A percentile compares a stretch with the other conserved stretches of the same genome.
Conservation (phyloP, 2,113 vertebrate species). For the Sceloporus undulatus region DNA sequence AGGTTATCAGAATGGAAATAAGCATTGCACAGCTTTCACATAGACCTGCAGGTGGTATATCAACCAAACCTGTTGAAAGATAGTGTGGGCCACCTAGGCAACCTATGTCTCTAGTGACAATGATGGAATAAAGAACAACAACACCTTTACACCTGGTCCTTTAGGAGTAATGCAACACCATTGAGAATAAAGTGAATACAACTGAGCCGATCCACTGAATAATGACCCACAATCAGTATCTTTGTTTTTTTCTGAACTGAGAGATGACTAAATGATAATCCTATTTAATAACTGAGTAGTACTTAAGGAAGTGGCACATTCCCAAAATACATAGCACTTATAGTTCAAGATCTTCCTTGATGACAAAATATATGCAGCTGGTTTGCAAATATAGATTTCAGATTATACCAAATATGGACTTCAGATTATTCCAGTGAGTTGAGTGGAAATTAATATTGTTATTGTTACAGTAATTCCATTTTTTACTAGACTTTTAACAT, state of each 20-base stretch:
- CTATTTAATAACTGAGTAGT: background rate
- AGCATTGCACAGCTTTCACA: background rate
- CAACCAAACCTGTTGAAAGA: background rate
- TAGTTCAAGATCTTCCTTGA: background rate
- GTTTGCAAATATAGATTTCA: background rate
- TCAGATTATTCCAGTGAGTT: background rate
- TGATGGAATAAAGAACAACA: no score
- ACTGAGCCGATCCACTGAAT: background rate
- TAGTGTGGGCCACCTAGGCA: background rate
- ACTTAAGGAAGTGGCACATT: background rate
- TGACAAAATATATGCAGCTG: background rate
- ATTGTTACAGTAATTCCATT: accelerated
- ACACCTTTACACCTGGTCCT: background rate
- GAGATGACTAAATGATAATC: background rate
- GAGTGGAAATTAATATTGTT: background rate
- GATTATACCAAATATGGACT: background rate
- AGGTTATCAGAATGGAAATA: background rate
- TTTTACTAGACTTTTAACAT: background rate
- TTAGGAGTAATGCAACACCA: background rate
- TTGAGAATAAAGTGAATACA: background rate
- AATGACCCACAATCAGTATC: background rate
- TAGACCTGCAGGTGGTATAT: background rate
- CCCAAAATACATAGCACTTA: background rate
- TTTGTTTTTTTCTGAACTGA: background rate
- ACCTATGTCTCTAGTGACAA: no score